Evolutionary conservation across 2,888 invertebrate species (phyloP).

Genomic region (Trileptium ribeirensis): DNA sequence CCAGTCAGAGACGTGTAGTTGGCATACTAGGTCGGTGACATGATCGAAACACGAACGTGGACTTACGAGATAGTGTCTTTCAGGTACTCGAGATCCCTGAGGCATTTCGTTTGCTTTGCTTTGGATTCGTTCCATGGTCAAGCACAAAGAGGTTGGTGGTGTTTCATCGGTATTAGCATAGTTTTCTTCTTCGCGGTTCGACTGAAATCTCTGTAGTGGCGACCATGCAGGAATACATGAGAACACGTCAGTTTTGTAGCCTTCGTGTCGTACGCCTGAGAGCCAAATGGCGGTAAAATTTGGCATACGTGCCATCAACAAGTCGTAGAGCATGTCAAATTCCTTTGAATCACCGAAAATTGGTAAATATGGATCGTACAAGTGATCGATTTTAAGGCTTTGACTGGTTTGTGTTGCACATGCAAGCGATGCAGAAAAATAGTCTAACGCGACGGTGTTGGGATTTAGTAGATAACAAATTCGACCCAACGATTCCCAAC

Average conservation of each 20-base stretch:
- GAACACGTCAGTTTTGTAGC: neutral
- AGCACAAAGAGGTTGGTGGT: neutral
- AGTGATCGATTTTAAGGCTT: too few relatives aligned
- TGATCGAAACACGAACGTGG: neutral
- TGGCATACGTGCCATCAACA: neutral
- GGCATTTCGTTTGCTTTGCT: neutral
- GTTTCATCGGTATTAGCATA: neutral
- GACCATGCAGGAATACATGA: neutral
- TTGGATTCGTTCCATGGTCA: neutral
- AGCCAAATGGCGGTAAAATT: neutral
- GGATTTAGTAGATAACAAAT: neutral
- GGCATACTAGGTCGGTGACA: neutral
- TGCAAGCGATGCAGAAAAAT: neutral
- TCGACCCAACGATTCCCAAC: too few relatives aligned
- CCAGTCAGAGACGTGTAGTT: neutral
- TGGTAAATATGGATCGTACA: neutral
- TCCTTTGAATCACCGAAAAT: neutral
- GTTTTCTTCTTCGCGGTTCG: neutral
- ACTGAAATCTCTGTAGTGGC: neutral
- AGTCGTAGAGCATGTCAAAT: neutral
- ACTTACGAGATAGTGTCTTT: neutral
- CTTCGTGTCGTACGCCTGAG: neutral
- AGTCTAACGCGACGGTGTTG: neutral
- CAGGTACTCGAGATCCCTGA: neutral
- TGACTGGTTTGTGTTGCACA: neutral